phyloP scores from a whole-genome alignment of 2,888 invertebrate species.

The Anthophora plumipes region DNA sequence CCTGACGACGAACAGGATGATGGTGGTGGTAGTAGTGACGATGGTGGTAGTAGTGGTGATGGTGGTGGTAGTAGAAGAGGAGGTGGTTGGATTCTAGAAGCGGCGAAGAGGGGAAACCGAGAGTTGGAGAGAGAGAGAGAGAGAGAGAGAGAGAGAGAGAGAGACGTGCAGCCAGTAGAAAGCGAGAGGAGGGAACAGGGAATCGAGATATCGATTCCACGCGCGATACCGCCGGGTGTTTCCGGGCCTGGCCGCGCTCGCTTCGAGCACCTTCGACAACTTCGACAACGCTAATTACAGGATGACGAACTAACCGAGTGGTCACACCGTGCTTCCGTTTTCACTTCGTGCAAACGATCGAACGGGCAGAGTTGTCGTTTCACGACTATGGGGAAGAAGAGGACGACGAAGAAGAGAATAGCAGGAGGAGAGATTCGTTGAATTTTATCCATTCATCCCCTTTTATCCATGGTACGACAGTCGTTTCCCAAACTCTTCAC shows the following conservation, averaged over 20 bases:
- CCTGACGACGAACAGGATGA: conserved; percentile 38
- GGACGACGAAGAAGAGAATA: neutral
- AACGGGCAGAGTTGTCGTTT: neutral
- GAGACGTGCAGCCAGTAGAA: neutral
- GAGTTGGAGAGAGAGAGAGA: conserved; percentile 1
- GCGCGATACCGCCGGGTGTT: conserved; percentile 72
- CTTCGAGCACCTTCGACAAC: conserved; percentile 71
- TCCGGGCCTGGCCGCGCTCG: conserved; percentile 67
- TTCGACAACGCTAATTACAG: conserved; percentile 73
- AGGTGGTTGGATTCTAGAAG: conserved; percentile 21
- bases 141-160: conserved; percentile 1
- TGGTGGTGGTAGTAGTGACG: neutral
- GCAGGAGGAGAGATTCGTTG: neutral
- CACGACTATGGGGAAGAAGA: neutral
- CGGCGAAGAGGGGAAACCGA: neutral
- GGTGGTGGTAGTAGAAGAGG: no score
- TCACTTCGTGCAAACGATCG: conserved; percentile 49
- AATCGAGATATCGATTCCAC: conserved; percentile 73
- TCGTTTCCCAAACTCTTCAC: neutral
- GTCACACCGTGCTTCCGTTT: conserved; percentile 54
- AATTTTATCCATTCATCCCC: conserved; percentile 41
- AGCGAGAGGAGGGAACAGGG: conserved; percentile 45
- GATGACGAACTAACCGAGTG: conserved; percentile 62
- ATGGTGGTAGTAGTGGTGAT: no score
- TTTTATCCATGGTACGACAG: neutral